A percentile compares a stretch with the other conserved stretches of the same genome.
Conservation (phyloP, 2,888 invertebrate genomes). For the Tipula unca region DNA sequence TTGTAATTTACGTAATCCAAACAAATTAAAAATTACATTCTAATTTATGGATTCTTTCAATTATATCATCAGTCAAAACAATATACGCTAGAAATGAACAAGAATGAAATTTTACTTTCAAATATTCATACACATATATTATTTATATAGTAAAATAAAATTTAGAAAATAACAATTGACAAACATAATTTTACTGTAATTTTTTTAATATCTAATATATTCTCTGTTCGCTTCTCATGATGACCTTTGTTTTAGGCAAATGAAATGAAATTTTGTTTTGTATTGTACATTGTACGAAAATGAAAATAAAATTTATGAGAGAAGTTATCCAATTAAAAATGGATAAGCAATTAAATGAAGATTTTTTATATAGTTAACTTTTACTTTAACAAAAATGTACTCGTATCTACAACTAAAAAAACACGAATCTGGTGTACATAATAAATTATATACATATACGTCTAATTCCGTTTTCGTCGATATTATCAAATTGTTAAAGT, state of each 20-base stretch:
- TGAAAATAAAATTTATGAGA: neutral
- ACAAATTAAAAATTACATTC: neutral
- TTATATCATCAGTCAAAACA: neutral
- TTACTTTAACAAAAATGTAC: neutral
- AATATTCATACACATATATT: neutral
- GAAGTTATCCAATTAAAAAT: neutral
- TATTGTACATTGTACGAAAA: neutral
- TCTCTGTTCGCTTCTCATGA: neutral
- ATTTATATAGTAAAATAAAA: too few species aligned
- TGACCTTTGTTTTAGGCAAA: neutral
- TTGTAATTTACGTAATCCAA: neutral
- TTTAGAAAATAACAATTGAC: neutral
- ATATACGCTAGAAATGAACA: neutral
- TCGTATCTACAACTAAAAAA: neutral
- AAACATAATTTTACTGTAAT: neutral
- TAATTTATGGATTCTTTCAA: neutral
- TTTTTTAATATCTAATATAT: neutral
- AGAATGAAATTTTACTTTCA: neutral
- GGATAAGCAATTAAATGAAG: slow-evolving; percentile 8
- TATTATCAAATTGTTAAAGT: neutral
- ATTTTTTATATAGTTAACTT: neutral
- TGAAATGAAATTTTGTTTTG: neutral
- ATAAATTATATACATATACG: neutral
- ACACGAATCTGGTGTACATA: neutral
- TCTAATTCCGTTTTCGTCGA: neutral